phyloP scores from a whole-genome alignment of 2,797 vertebrate genomes.

The Rhabdophis nuchalis region DNA sequence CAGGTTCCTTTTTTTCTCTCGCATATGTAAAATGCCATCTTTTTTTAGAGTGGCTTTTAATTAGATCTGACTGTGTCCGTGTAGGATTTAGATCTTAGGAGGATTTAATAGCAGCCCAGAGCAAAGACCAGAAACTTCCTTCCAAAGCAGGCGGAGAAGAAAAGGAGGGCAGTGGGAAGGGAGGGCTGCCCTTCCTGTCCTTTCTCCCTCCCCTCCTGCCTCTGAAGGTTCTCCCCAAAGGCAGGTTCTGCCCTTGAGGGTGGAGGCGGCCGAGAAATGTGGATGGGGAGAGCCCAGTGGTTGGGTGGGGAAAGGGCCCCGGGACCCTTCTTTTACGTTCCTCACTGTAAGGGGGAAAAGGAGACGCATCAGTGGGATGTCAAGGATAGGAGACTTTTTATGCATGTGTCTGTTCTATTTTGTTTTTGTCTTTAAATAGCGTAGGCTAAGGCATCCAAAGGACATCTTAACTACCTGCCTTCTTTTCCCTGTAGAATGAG shows the following conservation, averaged over 20 bases:
- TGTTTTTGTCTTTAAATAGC: background rate
- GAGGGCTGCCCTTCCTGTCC: background rate
- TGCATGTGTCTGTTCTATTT: background rate
- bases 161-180: background rate
- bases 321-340: background rate
- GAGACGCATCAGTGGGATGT: background rate
- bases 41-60: slow-evolving; percentile 3
- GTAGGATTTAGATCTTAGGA: slow-evolving; percentile 5
- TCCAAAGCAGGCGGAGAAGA: background rate
- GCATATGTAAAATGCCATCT: slow-evolving; percentile 35
- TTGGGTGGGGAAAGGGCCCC: too few relatives aligned
- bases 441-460: background rate
- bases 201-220: too few relatives aligned
- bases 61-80: slow-evolving; percentile 22
- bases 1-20: slow-evolving; percentile 6
- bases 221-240: too few relatives aligned
- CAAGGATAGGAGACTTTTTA: background rate
- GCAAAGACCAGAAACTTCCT: background rate
- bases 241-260: background rate
- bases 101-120: slow-evolving; percentile 18
- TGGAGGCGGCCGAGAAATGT: background rate
- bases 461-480: background rate
- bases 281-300: background rate
- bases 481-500: background rate
- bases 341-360: background rate